Percentiles rank a stretch among this genome's conserved stretches.
Conservation (phyloP, 2,113 vertebrate genomes). For the Muntiacus muntjak region DNA sequence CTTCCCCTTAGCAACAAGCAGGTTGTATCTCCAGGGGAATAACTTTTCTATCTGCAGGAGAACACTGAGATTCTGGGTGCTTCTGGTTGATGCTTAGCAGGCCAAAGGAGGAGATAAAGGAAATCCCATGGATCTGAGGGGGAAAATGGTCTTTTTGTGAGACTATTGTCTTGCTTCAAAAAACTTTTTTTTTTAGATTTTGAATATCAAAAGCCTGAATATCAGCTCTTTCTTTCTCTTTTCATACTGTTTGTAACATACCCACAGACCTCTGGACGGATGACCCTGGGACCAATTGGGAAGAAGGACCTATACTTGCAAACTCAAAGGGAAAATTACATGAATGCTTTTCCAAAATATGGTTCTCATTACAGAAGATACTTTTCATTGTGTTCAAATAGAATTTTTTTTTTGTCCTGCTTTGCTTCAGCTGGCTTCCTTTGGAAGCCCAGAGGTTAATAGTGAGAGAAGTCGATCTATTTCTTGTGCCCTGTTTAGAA, state of each 20-base stretch:
- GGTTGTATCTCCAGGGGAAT: neutral
- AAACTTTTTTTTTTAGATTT: neutral
- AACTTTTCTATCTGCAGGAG: neutral
- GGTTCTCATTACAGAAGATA: conserved; percentile 23
- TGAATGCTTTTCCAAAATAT: conserved; percentile 42
- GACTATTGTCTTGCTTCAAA: conserved; percentile 21
- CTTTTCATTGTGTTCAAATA: neutral
- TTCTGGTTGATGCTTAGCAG: neutral
- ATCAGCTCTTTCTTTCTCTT: conserved; percentile 19
- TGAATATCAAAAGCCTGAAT: conserved; percentile 37
- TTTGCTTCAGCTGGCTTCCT: conserved; percentile 26
- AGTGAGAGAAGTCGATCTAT: conserved; percentile 53
- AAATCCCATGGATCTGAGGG: neutral
- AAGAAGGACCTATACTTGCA: conserved; percentile 28
- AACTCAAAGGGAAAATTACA: conserved; percentile 11
- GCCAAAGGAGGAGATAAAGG: neutral
- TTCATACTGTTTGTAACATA: neutral
- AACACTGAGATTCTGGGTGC: neutral
- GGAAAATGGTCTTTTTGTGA: neutral
- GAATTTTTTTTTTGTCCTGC: conserved; percentile 46
- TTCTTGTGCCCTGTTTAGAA: conserved; percentile 40
- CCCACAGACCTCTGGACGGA: neutral
- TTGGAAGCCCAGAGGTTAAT: conserved; percentile 51
- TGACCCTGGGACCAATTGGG: conserved; percentile 44
- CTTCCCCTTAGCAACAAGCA: neutral